Evolutionary conservation across 2,113 vertebrate species (phyloP), one percentile per base, ranked within the genome.

Genomic region (Mobula birostris): DNA sequence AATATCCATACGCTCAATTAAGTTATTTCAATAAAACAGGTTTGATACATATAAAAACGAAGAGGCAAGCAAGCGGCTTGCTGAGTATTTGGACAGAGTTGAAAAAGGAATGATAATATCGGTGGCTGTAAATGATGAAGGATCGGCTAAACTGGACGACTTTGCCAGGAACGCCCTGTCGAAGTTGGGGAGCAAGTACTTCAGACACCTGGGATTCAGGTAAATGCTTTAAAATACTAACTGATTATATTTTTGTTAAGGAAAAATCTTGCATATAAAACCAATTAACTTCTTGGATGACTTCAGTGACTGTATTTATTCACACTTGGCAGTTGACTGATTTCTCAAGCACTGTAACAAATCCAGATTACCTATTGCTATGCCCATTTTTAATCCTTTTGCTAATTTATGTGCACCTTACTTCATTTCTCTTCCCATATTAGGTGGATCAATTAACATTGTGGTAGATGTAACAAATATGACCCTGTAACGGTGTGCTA

Each of bases 21-120:
- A 61, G 8, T 19, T 66, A 5, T 63, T 82, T 82, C 27, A 0
- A 94, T 61, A 48, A 94, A 58, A 61, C 90, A 99, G 99, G 95
- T 99, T 99, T 95, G 99, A 99, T 95, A 99, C 99, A 0, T 99
- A 99, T 92, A 97, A 97, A 94, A 97, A 97, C 95, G 98, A 97
- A 95, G 97, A 98, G 14, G 99, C 99, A 95, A 99, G 98, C 12
- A 94, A 96, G 1, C 98, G 99, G 0, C 97, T 99, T 93, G 97
- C 96, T n/a, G 97, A 97, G 94, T 98, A 98, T 40, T 95, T 99
- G 95, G 97, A 97, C 0, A 94, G 94, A 0, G 96, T 98, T 94
- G 96, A 96, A 0, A 94, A 95, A 0, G 98, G 98, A 78, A 97
- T 97, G 95, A 98, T 99, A 94, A 95, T 99, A 94, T 97, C 97